A percentile compares a stretch with the other conserved stretches of the same genome.
These are phyloP conservation scores for Parnassius orleans DNA, from an alignment of 2,888 invertebrate species.

Conservation along the genomic window DNA sequence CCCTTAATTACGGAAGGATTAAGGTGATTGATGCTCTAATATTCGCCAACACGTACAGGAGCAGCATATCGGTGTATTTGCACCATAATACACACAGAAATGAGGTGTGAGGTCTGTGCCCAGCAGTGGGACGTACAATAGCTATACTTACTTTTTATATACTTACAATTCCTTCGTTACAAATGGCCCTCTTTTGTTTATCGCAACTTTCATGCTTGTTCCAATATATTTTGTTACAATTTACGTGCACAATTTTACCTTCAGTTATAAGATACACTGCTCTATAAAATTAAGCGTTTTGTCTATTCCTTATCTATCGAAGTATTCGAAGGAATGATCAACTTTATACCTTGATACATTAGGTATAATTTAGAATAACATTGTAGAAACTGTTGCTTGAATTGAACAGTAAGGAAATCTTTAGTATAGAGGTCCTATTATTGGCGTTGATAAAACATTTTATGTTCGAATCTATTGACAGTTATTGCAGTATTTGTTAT, in stretches of 20 bases:
- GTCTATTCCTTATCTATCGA: conserved; percentile 40
- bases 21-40: too few species aligned
- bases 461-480: conserved; percentile 12
- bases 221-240: conserved; percentile 22
- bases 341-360: neutral
- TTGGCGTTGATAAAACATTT: conserved; percentile 20
- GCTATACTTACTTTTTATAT: too few species aligned
- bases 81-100: too few species aligned
- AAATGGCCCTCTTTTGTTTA: neutral
- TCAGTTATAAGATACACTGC: conserved; percentile 42
- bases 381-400: neutral
- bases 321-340: conserved; percentile 17
- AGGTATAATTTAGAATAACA: conserved; percentile 4
- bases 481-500: conserved; percentile 16
- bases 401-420: conserved; percentile 11
- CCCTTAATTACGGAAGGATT: too few species aligned
- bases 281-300: conserved; percentile 41
- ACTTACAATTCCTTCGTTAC: too few species aligned
- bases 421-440: conserved; percentile 14
- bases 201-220: neutral
- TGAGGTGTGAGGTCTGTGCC: too few species aligned
- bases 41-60: too few species aligned
- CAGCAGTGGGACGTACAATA: too few species aligned
- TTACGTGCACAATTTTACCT: conserved; percentile 33
- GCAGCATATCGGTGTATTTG: too few species aligned